Conservation (phyloP, 2,888 invertebrate species). For the Tipula helvola region DNA sequence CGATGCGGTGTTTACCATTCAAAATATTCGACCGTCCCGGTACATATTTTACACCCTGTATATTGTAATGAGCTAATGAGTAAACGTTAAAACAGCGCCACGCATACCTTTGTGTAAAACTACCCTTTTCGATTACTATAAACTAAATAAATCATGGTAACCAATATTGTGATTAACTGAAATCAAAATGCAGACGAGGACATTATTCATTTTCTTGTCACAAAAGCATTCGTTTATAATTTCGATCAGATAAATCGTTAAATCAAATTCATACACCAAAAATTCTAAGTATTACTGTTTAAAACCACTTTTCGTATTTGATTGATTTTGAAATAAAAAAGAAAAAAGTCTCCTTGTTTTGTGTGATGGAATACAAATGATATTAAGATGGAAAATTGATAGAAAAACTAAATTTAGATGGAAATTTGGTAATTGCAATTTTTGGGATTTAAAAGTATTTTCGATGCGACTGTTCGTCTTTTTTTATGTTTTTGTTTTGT, state of each 20-base stretch:
- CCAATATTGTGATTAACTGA: no score
- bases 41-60: no score
- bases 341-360: not conserved
- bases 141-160: no score
- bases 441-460: not conserved
- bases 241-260: not conserved
- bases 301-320: not conserved
- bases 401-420: not conserved
- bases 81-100: no score
- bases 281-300: not conserved
- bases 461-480: not conserved
- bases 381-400: not conserved
- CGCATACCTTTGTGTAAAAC: no score
- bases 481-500: not conserved
- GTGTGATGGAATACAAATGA: not conserved
- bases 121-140: no score
- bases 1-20: no score
- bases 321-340: not conserved
- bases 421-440: not conserved
- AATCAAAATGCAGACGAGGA: no score
- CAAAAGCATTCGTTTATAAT: no score
- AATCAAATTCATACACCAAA: not conserved
- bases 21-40: no score
- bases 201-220: no score
- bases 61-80: no score